Evolutionary conservation across 2,113 vertebrate species (phyloP).

Genomic region (Irena cyanogastra): DNA sequence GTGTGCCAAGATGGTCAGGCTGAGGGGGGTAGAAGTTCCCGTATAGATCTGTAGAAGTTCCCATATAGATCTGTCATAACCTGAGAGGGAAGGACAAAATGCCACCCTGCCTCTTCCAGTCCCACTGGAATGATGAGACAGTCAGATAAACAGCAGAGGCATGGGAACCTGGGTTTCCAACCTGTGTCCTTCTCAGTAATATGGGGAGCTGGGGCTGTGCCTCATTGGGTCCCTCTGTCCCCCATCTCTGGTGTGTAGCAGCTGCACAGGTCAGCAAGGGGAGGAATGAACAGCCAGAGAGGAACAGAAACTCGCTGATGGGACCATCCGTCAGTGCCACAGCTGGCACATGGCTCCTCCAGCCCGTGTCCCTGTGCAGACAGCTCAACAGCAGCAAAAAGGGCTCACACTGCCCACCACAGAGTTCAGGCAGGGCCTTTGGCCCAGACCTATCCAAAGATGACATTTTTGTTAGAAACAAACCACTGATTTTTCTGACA

Average conservation of each 20-base stretch:
- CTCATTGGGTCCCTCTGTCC: neutral
- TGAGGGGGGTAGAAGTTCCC: neutral
- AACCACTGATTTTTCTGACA: neutral
- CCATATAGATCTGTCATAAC: neutral
- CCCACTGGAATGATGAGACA: neutral
- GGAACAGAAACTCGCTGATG: accelerated
- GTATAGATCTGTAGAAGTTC: neutral
- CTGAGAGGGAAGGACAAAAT: neutral
- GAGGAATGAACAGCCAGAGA: neutral
- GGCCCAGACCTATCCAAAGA: neutral
- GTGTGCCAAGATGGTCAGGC: neutral
- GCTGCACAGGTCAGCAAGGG: accelerated
- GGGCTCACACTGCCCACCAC: neutral
- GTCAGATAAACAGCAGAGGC: neutral
- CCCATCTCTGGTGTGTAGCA: neutral
- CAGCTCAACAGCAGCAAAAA: neutral
- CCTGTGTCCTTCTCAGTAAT: neutral
- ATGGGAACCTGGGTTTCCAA: neutral
- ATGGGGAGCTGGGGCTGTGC: neutral
- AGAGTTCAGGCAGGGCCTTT: neutral
- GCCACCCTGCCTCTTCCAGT: neutral
- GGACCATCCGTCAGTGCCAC: accelerated
- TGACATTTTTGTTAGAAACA: neutral
- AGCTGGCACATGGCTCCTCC: accelerated
- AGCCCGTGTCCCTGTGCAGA: neutral